Conservation (phyloP, 2,888 invertebrate species). For the Agonum fuliginosum region DNA sequence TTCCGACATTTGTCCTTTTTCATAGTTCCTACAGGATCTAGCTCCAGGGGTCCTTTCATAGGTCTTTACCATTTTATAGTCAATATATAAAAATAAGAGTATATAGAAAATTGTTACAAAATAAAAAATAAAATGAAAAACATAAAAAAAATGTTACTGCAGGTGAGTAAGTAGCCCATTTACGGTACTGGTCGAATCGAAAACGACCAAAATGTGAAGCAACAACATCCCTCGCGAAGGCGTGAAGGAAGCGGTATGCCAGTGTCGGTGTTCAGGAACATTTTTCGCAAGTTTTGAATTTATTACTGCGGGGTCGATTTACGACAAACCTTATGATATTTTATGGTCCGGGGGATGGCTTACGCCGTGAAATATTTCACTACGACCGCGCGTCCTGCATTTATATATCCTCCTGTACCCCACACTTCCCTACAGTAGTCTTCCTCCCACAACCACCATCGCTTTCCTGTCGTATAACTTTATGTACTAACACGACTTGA, state of each 20-base stretch:
- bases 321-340: constrained; percentile 58
- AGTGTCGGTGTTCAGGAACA: constrained; percentile 45
- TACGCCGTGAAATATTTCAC: constrained; percentile 54
- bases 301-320: constrained; percentile 57
- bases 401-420: constrained; percentile 37
- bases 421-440: too few relatives aligned
- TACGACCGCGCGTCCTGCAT: constrained; percentile 36
- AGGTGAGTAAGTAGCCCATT: too few relatives aligned
- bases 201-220: background rate
- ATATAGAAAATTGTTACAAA: too few relatives aligned
- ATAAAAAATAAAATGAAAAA: too few relatives aligned
- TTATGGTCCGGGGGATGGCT: constrained; percentile 49
- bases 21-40: too few relatives aligned
- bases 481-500: constrained; percentile 39
- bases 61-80: too few relatives aligned
- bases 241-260: constrained; percentile 22
- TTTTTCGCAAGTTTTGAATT: constrained; percentile 56
- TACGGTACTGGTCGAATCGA: background rate
- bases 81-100: too few relatives aligned
- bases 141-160: too few relatives aligned
- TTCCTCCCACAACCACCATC: background rate
- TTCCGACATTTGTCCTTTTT: too few relatives aligned
- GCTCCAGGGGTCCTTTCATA: too few relatives aligned
- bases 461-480: constrained; percentile 22
- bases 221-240: background rate